Percentiles rank a stretch among this genome's conserved stretches.
Evolutionary conservation across 2,888 invertebrate species (phyloP).

Genomic region (Ypsolopha scabrella): DNA sequence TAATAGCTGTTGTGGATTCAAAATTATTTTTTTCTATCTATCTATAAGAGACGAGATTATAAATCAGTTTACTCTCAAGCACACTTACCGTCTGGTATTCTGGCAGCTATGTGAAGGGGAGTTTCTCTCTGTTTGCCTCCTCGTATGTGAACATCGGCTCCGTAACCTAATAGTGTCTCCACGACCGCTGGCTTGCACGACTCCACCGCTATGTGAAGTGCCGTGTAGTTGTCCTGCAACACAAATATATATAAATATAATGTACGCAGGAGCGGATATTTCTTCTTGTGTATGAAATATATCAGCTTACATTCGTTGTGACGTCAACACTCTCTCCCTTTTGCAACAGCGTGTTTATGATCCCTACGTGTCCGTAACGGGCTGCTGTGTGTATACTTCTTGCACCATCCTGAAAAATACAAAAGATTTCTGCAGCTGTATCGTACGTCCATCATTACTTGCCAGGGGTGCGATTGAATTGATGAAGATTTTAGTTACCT

Average conservation of each 20-base stretch:
- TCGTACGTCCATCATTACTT: no score
- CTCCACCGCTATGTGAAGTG: conserved; percentile 97
- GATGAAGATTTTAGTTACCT: conserved; percentile 53
- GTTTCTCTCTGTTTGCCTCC: conserved; percentile 93
- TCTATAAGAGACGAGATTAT: no score
- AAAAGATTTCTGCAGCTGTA: not conserved
- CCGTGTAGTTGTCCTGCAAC: conserved; percentile 94
- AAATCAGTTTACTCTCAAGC: not conserved
- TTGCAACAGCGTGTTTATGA: conserved; percentile 94
- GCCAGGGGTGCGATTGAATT: not conserved
- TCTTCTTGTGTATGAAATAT: no score
- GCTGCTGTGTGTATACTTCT: conserved; percentile 98
- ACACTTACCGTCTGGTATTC: conserved; percentile 77
- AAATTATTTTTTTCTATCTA: not conserved
- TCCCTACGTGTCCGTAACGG: conserved; percentile 95
- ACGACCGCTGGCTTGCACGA: conserved; percentile 94
- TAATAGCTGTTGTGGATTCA: not conserved
- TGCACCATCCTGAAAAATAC: conserved; percentile 82
- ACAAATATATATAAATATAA: no score
- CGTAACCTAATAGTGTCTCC: conserved; percentile 94
- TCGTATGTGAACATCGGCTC: conserved; percentile 96
- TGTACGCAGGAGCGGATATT: no score
- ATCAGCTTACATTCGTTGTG: conserved; percentile 84
- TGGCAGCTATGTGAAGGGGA: conserved; percentile 96
- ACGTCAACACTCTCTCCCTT: conserved; percentile 98